Base-by-base conservation (phyloP, 1,140 invertebrate genomes). In the Drosophila tani region DNA sequence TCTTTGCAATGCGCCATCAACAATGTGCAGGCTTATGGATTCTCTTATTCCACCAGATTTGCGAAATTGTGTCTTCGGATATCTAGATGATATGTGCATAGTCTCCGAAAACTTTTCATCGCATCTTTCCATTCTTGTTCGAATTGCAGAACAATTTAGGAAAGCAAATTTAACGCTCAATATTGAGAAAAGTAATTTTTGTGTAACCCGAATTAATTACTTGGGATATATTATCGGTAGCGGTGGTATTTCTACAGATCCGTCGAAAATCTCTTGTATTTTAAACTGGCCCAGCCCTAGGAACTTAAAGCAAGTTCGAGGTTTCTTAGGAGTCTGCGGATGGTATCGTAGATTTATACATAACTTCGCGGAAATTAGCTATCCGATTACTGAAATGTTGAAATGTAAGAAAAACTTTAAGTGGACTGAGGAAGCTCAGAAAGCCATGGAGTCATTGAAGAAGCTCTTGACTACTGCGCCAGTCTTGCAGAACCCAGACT, bases 31-130 rank as follows among this genome's bases (percentile, higher is more conserved):
- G n/a, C 32, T 76, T 7, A 76, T 70, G 60, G 55, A 76, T 32
- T 40, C 58, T 14, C 49, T 76, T 14, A 71, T 71, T 43, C 67
- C 67, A 55, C 58, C 5, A 91, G 92, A 64, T 53, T 91, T 74
- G 8, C 41, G 70, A 14, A 38, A 43, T 12, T 45, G 87, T 74
- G 59, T 87, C 11, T 47, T 14, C 11, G 21, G 17, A n/a, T 58
- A 43, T n/a, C n/a, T n/a, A n/a, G n/a, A n/a, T n/a, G n/a, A n/a
- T n/a, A n/a, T n/a, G n/a, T n/a, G n/a, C n/a, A n/a, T n/a, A n/a
- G n/a, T n/a, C n/a, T n/a, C n/a, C n/a, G n/a, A n/a, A n/a, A n/a
- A n/a, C n/a, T n/a, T n/a, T n/a, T n/a, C n/a, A n/a, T n/a, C n/a
- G n/a, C n/a, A n/a, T n/a, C n/a, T n/a, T n/a, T n/a, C n/a, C n/a